A percentile compares a stretch with the other conserved stretches of the same genome.
phyloP scores from a whole-genome alignment of 2,888 invertebrate genomes.

The Halictus ligatus region DNA sequence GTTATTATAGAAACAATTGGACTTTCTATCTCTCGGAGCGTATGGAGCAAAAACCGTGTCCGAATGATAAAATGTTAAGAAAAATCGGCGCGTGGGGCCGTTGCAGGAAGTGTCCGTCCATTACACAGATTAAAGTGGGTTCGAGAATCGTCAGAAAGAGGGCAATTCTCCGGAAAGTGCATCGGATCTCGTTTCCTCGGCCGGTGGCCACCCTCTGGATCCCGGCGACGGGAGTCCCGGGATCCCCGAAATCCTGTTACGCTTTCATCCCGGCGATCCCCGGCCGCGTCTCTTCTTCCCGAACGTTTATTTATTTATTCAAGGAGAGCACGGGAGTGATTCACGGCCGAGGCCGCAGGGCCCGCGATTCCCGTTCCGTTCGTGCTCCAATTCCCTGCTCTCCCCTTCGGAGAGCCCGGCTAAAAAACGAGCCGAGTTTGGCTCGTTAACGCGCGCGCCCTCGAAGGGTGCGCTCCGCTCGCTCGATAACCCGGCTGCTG shows the following conservation, averaged over 20 bases:
- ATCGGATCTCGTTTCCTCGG: background rate
- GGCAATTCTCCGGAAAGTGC: slow-evolving; percentile 14
- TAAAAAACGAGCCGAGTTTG: slow-evolving; percentile 12
- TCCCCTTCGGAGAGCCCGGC: slow-evolving; percentile 8
- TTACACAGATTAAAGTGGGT: slow-evolving; percentile 30
- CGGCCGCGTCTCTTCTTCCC: slow-evolving; percentile 27
- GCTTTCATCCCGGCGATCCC: slow-evolving; percentile 16
- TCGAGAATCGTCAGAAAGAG: background rate
- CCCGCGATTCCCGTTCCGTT: slow-evolving; percentile 32
- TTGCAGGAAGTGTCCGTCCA: background rate
- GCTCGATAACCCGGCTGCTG: slow-evolving; percentile 54
- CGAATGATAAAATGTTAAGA: background rate
- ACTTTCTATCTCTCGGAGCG: too few relatives aligned
- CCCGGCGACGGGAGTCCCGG: slow-evolving; percentile 17
- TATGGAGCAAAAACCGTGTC: too few relatives aligned
- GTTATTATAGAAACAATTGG: too few relatives aligned
- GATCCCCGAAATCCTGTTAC: slow-evolving; percentile 44
- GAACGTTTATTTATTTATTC: slow-evolving; percentile 42
- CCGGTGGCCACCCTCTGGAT: background rate
- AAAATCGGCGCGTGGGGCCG: background rate
- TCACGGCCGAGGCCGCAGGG: slow-evolving; percentile 14
- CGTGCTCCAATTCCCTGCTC: slow-evolving; percentile 56
- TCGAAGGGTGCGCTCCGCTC: slow-evolving; percentile 29
- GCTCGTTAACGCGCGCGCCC: slow-evolving; percentile 22
- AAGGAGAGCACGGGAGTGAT: slow-evolving; percentile 9